Evolutionary conservation across 2,113 vertebrate genomes (phyloP).

Genomic region (Myotis davidii): DNA sequence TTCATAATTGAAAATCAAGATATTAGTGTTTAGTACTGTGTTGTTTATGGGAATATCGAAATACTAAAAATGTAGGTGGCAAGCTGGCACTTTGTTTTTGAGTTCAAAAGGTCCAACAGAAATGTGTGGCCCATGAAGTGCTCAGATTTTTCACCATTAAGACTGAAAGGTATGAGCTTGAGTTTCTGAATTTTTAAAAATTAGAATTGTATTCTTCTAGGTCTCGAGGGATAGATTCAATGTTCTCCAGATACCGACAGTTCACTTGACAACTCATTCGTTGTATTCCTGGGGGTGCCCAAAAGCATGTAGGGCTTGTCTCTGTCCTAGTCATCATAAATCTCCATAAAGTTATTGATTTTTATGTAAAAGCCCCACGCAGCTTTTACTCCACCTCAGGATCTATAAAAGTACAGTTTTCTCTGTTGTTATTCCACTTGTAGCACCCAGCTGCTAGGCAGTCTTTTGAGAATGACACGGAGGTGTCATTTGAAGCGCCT

Average conservation of each 20-base stretch:
- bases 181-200: not conserved
- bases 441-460: not conserved
- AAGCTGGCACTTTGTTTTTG: not conserved
- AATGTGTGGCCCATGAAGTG: not conserved
- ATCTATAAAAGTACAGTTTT: not conserved
- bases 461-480: not conserved
- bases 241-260: not conserved
- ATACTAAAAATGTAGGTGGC: not conserved
- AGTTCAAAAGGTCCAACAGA: not conserved
- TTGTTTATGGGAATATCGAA: not conserved
- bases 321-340: not conserved
- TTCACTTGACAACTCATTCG: not conserved
- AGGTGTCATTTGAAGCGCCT: not conserved
- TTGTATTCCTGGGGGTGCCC: not conserved
- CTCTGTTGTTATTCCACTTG: not conserved
- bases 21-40: not conserved
- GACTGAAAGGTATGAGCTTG: not conserved
- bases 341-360: not conserved
- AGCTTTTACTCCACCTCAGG: not conserved
- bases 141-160: not conserved
- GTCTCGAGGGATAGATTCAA: not conserved
- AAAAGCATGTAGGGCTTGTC: not conserved
- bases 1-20: slow-evolving; percentile 32
- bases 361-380: not conserved
- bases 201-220: not conserved